phyloP scores from a whole-genome alignment of 2,797 vertebrate genomes.

The Acanthiza pusilla region DNA sequence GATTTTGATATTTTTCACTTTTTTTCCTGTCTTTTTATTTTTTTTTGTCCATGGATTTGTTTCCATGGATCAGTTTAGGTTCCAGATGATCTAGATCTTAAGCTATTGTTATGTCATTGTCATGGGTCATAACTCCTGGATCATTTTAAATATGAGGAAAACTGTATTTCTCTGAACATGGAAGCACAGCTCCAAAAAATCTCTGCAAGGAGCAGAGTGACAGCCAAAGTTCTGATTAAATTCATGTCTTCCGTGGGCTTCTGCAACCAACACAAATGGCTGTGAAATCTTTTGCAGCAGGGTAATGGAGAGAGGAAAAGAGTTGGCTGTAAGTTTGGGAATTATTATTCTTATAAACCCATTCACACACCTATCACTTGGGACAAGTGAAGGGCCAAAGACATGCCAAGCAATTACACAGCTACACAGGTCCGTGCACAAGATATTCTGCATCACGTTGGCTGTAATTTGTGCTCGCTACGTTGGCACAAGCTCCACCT shows the following conservation, averaged over 20 bases:
- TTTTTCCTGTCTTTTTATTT: not conserved
- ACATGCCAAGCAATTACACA: slow-evolving; percentile 69
- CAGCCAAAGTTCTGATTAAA: slow-evolving; percentile 70
- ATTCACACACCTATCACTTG: slow-evolving; percentile 68
- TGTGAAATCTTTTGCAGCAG: slow-evolving; percentile 61
- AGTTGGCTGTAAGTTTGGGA: slow-evolving; percentile 62
- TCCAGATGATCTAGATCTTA: not conserved
- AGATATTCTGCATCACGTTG: slow-evolving; percentile 48
- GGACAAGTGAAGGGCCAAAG: slow-evolving; percentile 67
- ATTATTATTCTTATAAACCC: slow-evolving; percentile 69
- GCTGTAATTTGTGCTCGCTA: not conserved
- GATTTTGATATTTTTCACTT: not conserved
- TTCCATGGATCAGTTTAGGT: not conserved
- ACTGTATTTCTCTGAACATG: not conserved
- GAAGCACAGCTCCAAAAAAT: slow-evolving; percentile 22
- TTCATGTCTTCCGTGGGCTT: slow-evolving; percentile 30
- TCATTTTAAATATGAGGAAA: slow-evolving; percentile 34
- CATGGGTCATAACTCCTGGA: not conserved
- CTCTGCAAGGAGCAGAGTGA: slow-evolving; percentile 22
- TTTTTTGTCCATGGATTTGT: not conserved
- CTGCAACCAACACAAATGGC: slow-evolving; percentile 28
- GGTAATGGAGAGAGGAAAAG: slow-evolving; percentile 50
- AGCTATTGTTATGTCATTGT: not conserved
- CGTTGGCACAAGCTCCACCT: slow-evolving; percentile 15
- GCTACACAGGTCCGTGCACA: slow-evolving; percentile 55